A percentile compares a stretch with the other conserved stretches of the same genome.
Conservation (phyloP, 2,113 vertebrate genomes). For the Dasyprocta punctata region DNA sequence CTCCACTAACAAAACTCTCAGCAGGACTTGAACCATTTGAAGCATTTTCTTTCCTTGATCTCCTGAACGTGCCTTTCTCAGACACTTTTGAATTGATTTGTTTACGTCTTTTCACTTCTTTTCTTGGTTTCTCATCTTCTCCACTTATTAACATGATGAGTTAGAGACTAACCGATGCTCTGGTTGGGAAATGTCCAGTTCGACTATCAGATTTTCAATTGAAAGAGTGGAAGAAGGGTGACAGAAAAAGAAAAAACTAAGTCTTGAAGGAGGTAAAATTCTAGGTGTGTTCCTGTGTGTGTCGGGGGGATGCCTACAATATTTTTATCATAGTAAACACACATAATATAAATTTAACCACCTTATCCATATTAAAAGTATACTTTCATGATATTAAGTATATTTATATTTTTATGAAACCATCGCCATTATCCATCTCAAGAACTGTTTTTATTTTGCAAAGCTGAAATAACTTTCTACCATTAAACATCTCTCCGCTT, state of each 20-base stretch:
- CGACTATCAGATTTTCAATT: not conserved
- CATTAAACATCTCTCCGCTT: not conserved
- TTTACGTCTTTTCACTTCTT: not conserved
- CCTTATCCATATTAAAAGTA: not conserved
- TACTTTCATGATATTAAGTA: not conserved
- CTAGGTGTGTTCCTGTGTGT: not conserved
- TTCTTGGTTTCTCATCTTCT: not conserved
- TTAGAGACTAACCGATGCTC: not conserved
- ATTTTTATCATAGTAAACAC: not conserved
- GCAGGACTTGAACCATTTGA: not conserved
- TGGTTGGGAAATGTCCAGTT: not conserved
- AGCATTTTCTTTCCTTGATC: not conserved
- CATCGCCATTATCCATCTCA: not conserved
- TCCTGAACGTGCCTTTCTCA: not conserved
- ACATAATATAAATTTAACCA: not conserved
- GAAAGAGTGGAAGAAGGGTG: not conserved
- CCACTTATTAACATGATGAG: not conserved
- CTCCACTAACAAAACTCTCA: not conserved
- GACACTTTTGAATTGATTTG: not conserved
- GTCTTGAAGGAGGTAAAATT: not conserved
- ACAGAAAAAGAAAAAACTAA: not conserved
- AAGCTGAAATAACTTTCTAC: not conserved
- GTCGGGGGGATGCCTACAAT: not conserved
- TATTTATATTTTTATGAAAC: not conserved
- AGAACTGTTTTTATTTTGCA: not conserved